Conservation (phyloP, 23 tunicate species). For the Botrylloides violaceus region DNA sequence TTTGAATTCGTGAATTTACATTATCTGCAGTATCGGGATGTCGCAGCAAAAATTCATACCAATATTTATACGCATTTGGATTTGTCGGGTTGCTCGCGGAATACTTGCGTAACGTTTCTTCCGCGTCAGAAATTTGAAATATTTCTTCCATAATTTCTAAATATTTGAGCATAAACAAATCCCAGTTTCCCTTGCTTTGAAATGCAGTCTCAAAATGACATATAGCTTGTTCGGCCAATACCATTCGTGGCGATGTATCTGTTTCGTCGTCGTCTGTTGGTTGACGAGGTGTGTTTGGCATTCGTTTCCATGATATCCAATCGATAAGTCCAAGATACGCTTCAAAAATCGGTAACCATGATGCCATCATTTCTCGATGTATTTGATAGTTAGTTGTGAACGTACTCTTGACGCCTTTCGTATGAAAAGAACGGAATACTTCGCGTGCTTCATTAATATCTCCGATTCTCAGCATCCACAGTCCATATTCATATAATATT, state of each 20-base stretch:
- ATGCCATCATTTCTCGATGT: background rate
- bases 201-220: conserved; percentile 7
- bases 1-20: background rate
- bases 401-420: background rate
- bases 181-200: conserved; percentile 3
- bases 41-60: conserved; percentile 16
- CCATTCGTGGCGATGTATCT: background rate
- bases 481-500: conserved; percentile 10
- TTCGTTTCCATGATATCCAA: conserved; percentile 12
- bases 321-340: conserved; percentile 20
- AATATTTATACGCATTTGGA: conserved; percentile 21
- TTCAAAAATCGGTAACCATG: conserved; percentile 15
- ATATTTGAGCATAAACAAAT: conserved; percentile 1
- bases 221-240: background rate
- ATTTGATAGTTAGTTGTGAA: background rate
- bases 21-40: background rate
- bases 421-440: background rate
- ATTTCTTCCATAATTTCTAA: background rate
- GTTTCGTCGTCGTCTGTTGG: background rate
- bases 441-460: conserved; percentile 12
- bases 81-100: background rate
- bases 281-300: background rate
- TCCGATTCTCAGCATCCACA: background rate
- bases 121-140: background rate
- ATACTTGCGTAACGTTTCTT: background rate